Evolutionary conservation across 2,113 vertebrate genomes (phyloP).

Genomic region (Orycteropus afer): DNA sequence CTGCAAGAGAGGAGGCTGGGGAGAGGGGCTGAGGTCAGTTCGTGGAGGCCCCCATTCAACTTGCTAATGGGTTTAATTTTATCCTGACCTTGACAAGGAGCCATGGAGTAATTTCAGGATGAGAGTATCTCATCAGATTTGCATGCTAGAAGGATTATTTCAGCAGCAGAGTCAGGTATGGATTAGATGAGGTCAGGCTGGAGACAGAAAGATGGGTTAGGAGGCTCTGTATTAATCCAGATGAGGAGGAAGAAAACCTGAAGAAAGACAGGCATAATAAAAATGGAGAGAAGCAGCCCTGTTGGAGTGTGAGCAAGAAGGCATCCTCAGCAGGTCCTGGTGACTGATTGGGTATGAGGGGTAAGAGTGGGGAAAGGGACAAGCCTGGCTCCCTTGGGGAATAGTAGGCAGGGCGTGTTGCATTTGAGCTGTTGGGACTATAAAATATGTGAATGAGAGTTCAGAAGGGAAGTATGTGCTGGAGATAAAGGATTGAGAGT

Average conservation of each 20-base stretch:
- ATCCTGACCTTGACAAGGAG: neutral
- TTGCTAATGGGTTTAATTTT: slow-evolving; percentile 36
- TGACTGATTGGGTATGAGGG: too few species aligned
- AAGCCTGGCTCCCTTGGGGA: neutral
- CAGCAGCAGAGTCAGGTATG: neutral
- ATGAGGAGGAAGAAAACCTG: neutral
- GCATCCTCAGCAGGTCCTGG: neutral
- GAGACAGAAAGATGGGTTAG: neutral
- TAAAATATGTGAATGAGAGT: neutral
- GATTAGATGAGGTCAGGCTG: neutral
- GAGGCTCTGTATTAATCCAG: neutral
- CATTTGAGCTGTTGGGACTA: neutral
- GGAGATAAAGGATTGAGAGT: neutral
- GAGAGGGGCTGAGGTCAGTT: too few species aligned
- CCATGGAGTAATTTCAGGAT: neutral
- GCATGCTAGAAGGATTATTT: slow-evolving; percentile 31
- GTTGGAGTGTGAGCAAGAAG: neutral
- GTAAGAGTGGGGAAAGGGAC: fast-evolving
- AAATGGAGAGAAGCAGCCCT: neutral
- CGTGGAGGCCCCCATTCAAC: neutral
- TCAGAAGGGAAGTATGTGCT: neutral
- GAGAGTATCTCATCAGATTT: slow-evolving; percentile 10
- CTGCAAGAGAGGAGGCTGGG: neutral
- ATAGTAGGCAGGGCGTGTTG: neutral
- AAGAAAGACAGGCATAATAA: too few species aligned